Conservation (phyloP, 2,797 vertebrate species). For the Enteromius mattozi region DNA sequence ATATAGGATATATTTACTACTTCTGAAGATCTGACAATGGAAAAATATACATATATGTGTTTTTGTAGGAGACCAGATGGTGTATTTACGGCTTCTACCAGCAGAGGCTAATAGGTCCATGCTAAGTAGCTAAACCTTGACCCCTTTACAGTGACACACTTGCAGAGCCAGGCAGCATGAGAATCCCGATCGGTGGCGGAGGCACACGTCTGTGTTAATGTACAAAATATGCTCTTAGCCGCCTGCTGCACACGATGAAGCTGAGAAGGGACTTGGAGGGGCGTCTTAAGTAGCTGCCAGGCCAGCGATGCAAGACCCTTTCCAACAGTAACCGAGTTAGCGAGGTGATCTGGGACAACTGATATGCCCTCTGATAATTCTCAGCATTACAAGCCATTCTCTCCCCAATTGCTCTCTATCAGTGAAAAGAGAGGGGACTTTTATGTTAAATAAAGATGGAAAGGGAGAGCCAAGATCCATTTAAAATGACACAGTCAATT, state of each 20-base stretch:
- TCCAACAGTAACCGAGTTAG: conserved; percentile 62
- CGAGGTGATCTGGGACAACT: conserved; percentile 59
- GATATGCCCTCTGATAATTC: conserved; percentile 62
- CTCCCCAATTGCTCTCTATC: conserved; percentile 36
- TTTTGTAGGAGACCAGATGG: not conserved
- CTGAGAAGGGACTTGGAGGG: conserved; percentile 40
- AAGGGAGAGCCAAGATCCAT: conserved; percentile 1
- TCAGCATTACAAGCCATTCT: conserved; percentile 51
- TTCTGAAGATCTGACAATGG: not conserved
- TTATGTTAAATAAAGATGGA: conserved; percentile 35
- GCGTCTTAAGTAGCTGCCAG: conserved; percentile 60
- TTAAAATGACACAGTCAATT: not conserved
- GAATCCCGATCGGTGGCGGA: conserved; percentile 47
- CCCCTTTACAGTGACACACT: not conserved
- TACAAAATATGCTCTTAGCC: conserved; percentile 63
- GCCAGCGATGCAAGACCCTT: conserved; percentile 56
- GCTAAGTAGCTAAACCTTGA: not conserved
- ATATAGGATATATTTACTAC: not conserved
- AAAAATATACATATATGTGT: conserved; percentile 26
- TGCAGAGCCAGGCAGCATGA: conserved; percentile 31
- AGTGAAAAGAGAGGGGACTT: conserved; percentile 39
- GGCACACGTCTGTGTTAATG: conserved; percentile 59
- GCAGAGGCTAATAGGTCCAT: not conserved
- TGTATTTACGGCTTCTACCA: not conserved
- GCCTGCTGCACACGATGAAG: conserved; percentile 46